Evolutionary conservation across 2,888 invertebrate species (phyloP).

Genomic region (Elgonia sp.): DNA sequence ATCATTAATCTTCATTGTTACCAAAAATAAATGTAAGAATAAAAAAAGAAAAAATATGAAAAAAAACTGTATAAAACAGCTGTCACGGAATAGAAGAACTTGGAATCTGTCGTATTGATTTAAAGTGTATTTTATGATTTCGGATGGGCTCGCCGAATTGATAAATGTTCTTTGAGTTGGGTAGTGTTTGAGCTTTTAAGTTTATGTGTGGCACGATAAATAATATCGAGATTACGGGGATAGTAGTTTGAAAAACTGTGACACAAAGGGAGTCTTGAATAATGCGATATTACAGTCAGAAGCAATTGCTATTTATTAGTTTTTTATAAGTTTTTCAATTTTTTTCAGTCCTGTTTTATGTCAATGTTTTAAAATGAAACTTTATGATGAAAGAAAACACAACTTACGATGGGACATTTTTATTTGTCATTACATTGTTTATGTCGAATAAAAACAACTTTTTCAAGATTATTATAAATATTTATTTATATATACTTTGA

Average conservation of each 20-base stretch:
- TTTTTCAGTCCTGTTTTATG: constrained; percentile 30
- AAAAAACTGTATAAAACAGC: constrained; percentile 25
- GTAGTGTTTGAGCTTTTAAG: constrained; percentile 52
- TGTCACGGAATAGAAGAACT: constrained; percentile 30
- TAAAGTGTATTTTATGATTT: constrained; percentile 54
- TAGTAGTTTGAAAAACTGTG: constrained; percentile 40
- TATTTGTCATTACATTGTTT: constrained; percentile 37
- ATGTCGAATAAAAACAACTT: constrained; percentile 2
- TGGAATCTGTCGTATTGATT: constrained; percentile 37
- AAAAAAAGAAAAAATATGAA: background rate
- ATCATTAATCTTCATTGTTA: no score
- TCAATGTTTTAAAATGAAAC: constrained; percentile 20
- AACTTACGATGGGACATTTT: constrained; percentile 28
- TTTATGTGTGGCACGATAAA: constrained; percentile 58
- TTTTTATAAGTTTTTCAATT: constrained; percentile 37
- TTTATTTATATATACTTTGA: background rate
- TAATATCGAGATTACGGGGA: constrained; percentile 49
- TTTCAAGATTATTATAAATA: constrained; percentile 5
- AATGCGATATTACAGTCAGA: constrained; percentile 55
- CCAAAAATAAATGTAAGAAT: background rate
- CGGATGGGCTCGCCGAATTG: constrained; percentile 48
- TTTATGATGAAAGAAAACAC: constrained; percentile 39
- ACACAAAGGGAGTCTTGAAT: constrained; percentile 51
- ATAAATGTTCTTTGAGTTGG: constrained; percentile 51
- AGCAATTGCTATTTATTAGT: constrained; percentile 53